These are phyloP conservation scores for Knipowitschia caucasica DNA, from an alignment of 2,797 vertebrate genomes.

Conservation along the genomic window DNA sequence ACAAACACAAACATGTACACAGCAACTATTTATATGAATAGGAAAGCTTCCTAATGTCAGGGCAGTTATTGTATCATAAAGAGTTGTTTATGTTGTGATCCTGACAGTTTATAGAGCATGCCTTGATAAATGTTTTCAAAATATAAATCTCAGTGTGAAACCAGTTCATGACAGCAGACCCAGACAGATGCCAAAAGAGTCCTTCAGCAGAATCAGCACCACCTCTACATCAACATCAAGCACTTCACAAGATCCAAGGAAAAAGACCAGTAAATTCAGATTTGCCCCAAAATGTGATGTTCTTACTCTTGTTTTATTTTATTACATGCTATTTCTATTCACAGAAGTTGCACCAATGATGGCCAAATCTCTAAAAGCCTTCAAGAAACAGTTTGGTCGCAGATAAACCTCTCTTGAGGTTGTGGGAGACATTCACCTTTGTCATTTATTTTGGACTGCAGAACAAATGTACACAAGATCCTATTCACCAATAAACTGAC, in stretches of 20 bases:
- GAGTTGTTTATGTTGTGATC: neutral
- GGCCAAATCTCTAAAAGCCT: conserved; percentile 83
- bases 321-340: neutral
- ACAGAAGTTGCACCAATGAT: conserved; percentile 87
- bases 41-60: too few relatives aligned
- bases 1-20: neutral
- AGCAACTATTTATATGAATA: neutral
- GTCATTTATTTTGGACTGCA: conserved; percentile 30
- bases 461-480: conserved; percentile 26
- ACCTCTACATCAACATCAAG: conserved; percentile 33
- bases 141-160: conserved; percentile 46
- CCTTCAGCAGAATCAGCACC: conserved; percentile 40
- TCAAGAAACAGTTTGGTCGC: conserved; percentile 77
- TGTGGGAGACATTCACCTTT: conserved; percentile 26
- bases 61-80: neutral
- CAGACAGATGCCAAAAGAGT: conserved; percentile 44
- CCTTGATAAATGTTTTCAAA: neutral
- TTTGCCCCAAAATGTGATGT: too few relatives aligned
- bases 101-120: neutral
- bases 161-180: conserved; percentile 54
- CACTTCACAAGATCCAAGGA: conserved; percentile 72
- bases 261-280: conserved; percentile 80
- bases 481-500: conserved; percentile 51
- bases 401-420: conserved; percentile 53
- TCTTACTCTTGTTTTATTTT: neutral